Conservation (phyloP, 2,113 vertebrate species). For the Ciconia maguari region DNA sequence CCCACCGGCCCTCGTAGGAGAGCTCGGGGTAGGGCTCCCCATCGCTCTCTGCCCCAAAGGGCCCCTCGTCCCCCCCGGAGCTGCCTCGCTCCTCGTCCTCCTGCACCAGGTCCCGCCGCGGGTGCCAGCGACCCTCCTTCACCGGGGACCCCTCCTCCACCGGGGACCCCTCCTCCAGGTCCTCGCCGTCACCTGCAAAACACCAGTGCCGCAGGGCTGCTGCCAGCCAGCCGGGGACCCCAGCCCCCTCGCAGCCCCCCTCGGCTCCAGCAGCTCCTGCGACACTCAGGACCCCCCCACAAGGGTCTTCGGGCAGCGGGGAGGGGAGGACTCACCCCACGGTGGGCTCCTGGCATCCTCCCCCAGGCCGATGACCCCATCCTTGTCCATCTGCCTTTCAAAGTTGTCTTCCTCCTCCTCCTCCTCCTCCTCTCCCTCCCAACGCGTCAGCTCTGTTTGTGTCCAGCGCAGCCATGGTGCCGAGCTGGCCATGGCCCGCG, state of each 20-base stretch:
- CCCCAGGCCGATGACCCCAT: slow-evolving; percentile 75
- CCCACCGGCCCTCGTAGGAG: background rate
- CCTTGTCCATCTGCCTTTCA: slow-evolving; percentile 70
- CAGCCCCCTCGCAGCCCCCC: accelerated
- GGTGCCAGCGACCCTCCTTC: slow-evolving; percentile 1
- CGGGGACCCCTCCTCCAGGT: slow-evolving; percentile 17
- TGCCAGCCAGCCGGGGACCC: background rate
- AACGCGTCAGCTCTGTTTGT: slow-evolving; percentile 3
- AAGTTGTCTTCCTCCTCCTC: slow-evolving; percentile 47
- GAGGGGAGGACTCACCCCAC: slow-evolving; percentile 30
- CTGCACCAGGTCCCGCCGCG: slow-evolving; percentile 20
- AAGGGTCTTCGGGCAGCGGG: background rate
- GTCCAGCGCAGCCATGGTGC: slow-evolving; percentile 16
- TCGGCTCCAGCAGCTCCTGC: background rate
- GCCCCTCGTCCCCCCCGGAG: background rate
- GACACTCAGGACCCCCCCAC: accelerated
- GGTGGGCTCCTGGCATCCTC: background rate
- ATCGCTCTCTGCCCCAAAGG: slow-evolving; percentile 14
- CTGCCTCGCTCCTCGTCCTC: slow-evolving; percentile 12
- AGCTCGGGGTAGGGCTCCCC: slow-evolving; percentile 1
- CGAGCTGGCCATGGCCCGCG: slow-evolving; percentile 55
- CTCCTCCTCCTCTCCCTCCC: slow-evolving; percentile 26
- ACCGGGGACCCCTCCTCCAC: slow-evolving; percentile 24
- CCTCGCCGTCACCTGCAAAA: slow-evolving; percentile 57
- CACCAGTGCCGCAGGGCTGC: background rate